Percentiles rank a stretch among this genome's conserved stretches.
These are phyloP conservation scores for Venustoraphidia nigricollis DNA, from an alignment of 2,888 invertebrate genomes.

Conservation along the genomic window DNA sequence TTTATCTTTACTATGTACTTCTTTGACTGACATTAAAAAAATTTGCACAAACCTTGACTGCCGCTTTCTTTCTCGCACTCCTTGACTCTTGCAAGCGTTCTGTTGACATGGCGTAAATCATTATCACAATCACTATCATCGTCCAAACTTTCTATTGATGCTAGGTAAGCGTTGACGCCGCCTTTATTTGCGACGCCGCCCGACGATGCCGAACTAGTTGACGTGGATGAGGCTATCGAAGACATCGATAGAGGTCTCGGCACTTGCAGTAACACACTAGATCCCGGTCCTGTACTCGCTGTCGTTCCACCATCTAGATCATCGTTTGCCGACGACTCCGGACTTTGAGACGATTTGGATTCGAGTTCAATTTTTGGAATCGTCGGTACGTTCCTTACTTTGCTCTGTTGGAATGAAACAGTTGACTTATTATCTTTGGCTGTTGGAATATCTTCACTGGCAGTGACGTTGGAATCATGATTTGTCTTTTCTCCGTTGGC, in stretches of 20 bases:
- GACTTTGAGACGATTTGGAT: not conserved
- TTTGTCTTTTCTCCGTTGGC: too few relatives aligned
- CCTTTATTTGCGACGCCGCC: not conserved
- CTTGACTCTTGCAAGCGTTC: too few relatives aligned
- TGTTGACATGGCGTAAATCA: not conserved
- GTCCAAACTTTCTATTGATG: constrained; percentile 5
- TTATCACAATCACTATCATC: constrained; percentile 1
- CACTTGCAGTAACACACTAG: not conserved
- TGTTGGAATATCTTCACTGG: too few relatives aligned
- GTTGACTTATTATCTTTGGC: too few relatives aligned
- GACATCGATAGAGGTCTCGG: constrained; percentile 4
- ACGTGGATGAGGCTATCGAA: constrained; percentile 2
- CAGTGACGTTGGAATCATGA: too few relatives aligned
- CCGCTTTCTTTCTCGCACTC: too few relatives aligned
- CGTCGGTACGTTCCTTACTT: too few relatives aligned
- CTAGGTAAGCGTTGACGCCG: constrained; percentile 3
- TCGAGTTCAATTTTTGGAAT: too few relatives aligned
- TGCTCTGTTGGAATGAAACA: too few relatives aligned
- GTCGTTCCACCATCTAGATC: not conserved
- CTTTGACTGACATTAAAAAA: too few relatives aligned
- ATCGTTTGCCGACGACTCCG: not conserved
- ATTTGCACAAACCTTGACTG: too few relatives aligned
- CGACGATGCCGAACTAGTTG: constrained; percentile 1
- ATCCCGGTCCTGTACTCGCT: not conserved
- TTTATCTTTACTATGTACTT: too few relatives aligned